These are phyloP conservation scores for Diploptera punctata DNA, from an alignment of 2,888 invertebrate genomes.

Conservation along the genomic window DNA sequence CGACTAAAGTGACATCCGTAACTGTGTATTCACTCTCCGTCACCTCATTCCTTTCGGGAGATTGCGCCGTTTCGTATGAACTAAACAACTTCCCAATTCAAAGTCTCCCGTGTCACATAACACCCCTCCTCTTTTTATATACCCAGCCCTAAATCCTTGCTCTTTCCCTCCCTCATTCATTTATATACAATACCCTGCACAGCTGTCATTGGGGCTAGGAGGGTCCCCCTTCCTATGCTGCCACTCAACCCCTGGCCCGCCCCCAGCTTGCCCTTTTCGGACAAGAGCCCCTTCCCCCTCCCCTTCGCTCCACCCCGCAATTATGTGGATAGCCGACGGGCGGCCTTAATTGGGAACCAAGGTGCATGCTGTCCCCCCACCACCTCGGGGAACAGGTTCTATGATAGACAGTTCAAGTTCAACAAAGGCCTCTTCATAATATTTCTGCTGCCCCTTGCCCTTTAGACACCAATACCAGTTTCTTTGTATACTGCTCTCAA, in stretches of 20 bases:
- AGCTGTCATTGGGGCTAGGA: slow-evolving; percentile 21
- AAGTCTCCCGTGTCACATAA: too few species aligned
- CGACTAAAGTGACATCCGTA: too few species aligned
- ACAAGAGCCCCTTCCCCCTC: slow-evolving; percentile 10
- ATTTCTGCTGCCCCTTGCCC: background rate
- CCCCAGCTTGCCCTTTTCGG: slow-evolving; percentile 15
- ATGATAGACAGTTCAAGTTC: background rate
- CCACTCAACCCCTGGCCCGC: slow-evolving; percentile 24
- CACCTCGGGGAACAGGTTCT: background rate
- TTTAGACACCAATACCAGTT: too few species aligned
- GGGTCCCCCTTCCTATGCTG: slow-evolving; percentile 11
- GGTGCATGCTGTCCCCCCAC: background rate
- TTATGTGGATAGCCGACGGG: slow-evolving; percentile 9
- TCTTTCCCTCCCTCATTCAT: slow-evolving; percentile 1
- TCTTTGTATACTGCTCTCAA: too few species aligned
- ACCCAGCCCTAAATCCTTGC: background rate
- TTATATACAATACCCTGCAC: slow-evolving; percentile 14
- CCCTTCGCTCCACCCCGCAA: slow-evolving; percentile 28
- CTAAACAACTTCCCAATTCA: too few species aligned
- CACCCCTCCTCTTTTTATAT: background rate
- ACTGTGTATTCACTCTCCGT: too few species aligned
- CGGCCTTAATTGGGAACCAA: slow-evolving; percentile 6
- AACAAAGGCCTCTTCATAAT: background rate
- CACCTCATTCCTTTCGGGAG: too few species aligned
- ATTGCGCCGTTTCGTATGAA: too few species aligned